Evolutionary conservation across 2,888 invertebrate species (phyloP), one percentile per base, ranked within the genome.

Genomic region (Shargacucullia verbasci): DNA sequence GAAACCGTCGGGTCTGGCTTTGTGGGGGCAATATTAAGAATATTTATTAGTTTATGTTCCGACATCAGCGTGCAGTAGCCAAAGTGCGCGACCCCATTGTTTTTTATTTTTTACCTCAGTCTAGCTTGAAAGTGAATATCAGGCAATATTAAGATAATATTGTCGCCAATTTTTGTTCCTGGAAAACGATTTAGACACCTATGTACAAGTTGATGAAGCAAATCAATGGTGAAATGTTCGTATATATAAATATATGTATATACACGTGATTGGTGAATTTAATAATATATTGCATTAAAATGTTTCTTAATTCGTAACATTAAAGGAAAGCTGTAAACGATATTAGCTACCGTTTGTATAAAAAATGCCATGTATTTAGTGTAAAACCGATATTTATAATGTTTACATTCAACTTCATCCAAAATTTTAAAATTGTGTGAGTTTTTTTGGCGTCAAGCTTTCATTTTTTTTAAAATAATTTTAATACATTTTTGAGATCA

Each of bases 101-200:
- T 9, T 4, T 29, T 29, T 29, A 29, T 3, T 27, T 5, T 27
- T 7, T 27, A 27, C 27, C 27, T 27, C 7, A 29, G 9, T 29
- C 29, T 29, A 7, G 29, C 29, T 29, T 29, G 29, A 1, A 8
- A 29, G 7, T 29, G 25, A 9, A 27, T 53, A 6, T 20, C 40
- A 45, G 11, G 0, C 0, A 14, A 37, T 14, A 14, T 10, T 37
- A n/a, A 29, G 29, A 13, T 37, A 34, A 34, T 4, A 4, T 5
- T 37, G 11, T 13, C 15, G 10, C 15, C 31, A 40, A 20, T 43
- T 38, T 55, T 9, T 29, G 47, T 50, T 56, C 55, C 63, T 39
- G 34, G 50, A 62, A 47, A 39, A 34, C 33, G 14, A 31, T 66
- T 57, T 45, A 40, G 35, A 70, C 15, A 63, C 15, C 3, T 65